These are phyloP conservation scores for Eumerus sabulonum DNA, from an alignment of 2,888 invertebrate species.

Conservation along the genomic window DNA sequence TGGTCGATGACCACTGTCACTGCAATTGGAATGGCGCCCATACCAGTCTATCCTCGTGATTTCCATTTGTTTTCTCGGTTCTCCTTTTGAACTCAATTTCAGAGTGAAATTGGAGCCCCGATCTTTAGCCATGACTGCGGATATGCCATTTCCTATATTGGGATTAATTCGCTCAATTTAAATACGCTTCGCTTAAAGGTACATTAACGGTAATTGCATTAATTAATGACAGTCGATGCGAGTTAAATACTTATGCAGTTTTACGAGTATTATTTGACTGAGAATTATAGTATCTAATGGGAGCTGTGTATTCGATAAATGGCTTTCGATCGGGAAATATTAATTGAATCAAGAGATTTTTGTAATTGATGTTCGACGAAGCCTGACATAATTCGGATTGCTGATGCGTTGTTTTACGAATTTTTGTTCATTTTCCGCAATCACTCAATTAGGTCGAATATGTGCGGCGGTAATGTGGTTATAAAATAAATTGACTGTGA, in stretches of 20 bases:
- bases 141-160: not conserved
- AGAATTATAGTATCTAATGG: not conserved
- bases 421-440: too few species aligned
- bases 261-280: not conserved
- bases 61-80: not conserved
- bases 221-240: conserved; percentile 42
- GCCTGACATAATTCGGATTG: too few species aligned
- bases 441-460: too few species aligned
- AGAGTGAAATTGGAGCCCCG: conserved; percentile 3
- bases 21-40: conserved; percentile 7
- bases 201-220: conserved; percentile 50
- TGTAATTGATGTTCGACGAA: too few species aligned
- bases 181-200: conserved; percentile 27
- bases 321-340: too few species aligned
- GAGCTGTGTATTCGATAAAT: not conserved
- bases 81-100: not conserved
- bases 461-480: too few species aligned
- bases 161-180: conserved; percentile 42
- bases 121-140: not conserved
- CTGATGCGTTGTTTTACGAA: too few species aligned
- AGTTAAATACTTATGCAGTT: conserved; percentile 10
- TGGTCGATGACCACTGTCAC: conserved; percentile 38
- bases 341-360: too few species aligned
- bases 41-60: too few species aligned
- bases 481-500: too few species aligned